These are phyloP conservation scores for Scomber colias DNA, from an alignment of 2,113 vertebrate genomes.

Conservation along the genomic window DNA sequence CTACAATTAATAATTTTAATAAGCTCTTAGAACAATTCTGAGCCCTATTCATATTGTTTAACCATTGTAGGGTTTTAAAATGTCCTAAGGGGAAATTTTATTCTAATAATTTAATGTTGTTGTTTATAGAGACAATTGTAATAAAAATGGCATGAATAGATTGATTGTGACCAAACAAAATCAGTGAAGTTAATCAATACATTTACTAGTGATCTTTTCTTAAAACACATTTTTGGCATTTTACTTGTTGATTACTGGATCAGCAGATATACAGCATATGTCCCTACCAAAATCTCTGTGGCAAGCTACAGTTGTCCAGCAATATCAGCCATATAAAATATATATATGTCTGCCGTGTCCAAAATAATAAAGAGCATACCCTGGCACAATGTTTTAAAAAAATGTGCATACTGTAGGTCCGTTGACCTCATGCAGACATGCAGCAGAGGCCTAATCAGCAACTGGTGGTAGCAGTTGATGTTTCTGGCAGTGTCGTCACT, in stretches of 20 bases:
- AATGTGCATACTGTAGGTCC: background rate
- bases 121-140: too few relatives aligned
- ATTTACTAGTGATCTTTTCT: too few relatives aligned
- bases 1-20: too few relatives aligned
- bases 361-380: background rate
- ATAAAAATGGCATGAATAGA: too few relatives aligned
- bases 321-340: background rate
- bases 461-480: constrained; percentile 16
- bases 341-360: background rate
- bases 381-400: background rate
- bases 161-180: too few relatives aligned
- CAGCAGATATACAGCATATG: too few relatives aligned
- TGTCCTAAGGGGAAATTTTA: too few relatives aligned
- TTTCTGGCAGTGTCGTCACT: constrained; percentile 45
- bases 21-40: background rate
- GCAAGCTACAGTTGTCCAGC: background rate
- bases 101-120: too few relatives aligned
- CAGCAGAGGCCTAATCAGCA: constrained; percentile 23
- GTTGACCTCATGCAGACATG: background rate
- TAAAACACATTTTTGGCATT: background rate
- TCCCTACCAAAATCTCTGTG: background rate
- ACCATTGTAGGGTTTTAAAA: too few relatives aligned
- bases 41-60: too few relatives aligned
- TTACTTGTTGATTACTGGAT: background rate
- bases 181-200: too few relatives aligned